phyloP scores from a whole-genome alignment of 2,113 vertebrate genomes.

The Eonycteris spelaea region DNA sequence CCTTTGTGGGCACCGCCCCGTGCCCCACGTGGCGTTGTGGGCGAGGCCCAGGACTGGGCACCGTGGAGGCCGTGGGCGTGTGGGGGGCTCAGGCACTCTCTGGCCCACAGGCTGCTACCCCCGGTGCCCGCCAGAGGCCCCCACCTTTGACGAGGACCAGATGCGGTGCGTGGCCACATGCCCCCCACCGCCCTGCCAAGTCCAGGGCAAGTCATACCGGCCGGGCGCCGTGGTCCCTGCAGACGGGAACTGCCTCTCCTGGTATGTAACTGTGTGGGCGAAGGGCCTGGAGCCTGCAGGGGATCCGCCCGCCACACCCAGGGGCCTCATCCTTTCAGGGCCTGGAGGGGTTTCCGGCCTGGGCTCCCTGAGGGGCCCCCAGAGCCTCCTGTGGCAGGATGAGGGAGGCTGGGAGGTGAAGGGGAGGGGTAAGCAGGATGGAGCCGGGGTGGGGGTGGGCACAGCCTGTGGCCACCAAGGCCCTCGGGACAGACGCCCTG shows the following conservation, averaged over 20 bases:
- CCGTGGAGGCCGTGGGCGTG: fast-evolving
- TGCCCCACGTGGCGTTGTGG: fast-evolving
- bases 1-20: not conserved
- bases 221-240: conserved; percentile 79
- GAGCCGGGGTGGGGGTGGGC: not conserved
- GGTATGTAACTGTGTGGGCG: conserved; percentile 78
- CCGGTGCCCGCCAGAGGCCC: conserved; percentile 85
- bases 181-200: conserved; percentile 77
- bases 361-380: not conserved
- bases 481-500: not conserved
- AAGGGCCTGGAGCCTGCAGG: fast-evolving
- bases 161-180: conserved; percentile 91
- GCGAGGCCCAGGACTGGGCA: fast-evolving
- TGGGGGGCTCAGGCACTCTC: not conserved
- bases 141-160: conserved; percentile 91
- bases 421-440: fast-evolving
- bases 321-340: not conserved
- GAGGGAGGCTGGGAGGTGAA: fast-evolving
- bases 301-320: fast-evolving
- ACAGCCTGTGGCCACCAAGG: fast-evolving
- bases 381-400: not conserved
- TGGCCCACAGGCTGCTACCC: conserved; percentile 91
- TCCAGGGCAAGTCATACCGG: conserved; percentile 82
- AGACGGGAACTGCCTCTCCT: conserved; percentile 85
- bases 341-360: not conserved